Evolutionary conservation across 2,888 invertebrate genomes (phyloP), one percentile per base, ranked within the genome.

Genomic region (Patella caerulea): DNA sequence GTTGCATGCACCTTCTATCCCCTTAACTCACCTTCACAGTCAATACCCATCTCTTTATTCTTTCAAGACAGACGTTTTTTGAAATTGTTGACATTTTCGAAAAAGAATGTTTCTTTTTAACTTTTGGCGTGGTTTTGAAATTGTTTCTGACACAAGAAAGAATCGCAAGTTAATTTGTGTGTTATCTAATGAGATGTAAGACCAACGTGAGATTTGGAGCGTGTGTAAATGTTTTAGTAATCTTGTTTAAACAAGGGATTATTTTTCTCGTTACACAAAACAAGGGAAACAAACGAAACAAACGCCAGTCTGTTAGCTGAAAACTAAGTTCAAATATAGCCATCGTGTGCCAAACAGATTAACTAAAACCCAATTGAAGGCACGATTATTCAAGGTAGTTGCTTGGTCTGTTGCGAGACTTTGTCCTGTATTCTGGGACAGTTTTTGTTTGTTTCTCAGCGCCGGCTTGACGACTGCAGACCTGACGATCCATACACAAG

Each of bases 371-470:
- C 24, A 65, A 65, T 24, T n/a, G 24, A 45, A 45, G 9, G 45
- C 45, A 45, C 45, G 45, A 45, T 45, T 45, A 45, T 45, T 45
- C 45, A 45, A 45, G 45, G 45, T 19, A 17, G 71, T 17, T 29
- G 29, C 71, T 24, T 29, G 24, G 24, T 24, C 71, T 29, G 34
- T n/a, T 71, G 24, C 17, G 54, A 73, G 73, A 29, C 73, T 73
- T 71, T 52, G 34, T 34, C 34, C 72, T 11, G 11, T n/a, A 72
- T n/a, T 29, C n/a, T 72, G 72, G 53, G 72, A 53, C 45, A 34
- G 45, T n/a, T 34, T 19, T 55, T 85, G 83, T 85, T 85, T 84
- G 78, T 81, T 56, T 72, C 77, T 78, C 71, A 76, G 85, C 85
- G 85, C 84, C 85, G 79, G 75, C 65, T 71, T 59, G 84, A 74